Evolutionary conservation across 2,888 invertebrate species (phyloP).

Genomic region (Tiliacea citrago): DNA sequence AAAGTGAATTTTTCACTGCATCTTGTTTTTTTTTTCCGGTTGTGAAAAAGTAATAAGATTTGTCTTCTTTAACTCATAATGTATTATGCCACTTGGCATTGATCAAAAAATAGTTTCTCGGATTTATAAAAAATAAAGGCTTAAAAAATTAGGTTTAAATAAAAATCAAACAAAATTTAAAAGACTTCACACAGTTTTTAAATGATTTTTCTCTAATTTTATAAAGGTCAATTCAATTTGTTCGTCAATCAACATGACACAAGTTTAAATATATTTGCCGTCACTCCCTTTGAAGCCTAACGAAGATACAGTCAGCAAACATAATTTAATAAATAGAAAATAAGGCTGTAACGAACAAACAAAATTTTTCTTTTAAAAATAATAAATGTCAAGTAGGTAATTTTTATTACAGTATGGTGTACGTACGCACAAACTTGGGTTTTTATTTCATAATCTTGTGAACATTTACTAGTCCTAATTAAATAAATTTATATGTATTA

Average conservation of each 20-base stretch:
- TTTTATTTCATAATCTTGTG: not conserved
- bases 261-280: slow-evolving; percentile 50
- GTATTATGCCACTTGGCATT: not conserved
- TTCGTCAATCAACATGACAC: slow-evolving; percentile 28
- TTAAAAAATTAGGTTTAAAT: not conserved
- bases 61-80: not conserved
- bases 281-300: slow-evolving; percentile 63
- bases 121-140: no score
- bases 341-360: slow-evolving; percentile 21
- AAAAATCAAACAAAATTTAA: not conserved
- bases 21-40: not conserved
- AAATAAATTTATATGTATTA: no score
- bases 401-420: not conserved
- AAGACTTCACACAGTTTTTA: no score
- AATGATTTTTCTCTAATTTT: slow-evolving; percentile 1
- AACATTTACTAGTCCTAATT: not conserved
- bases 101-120: no score
- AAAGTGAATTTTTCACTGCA: not conserved
- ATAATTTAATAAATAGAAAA: slow-evolving; percentile 40
- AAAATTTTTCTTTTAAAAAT: not conserved
- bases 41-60: not conserved
- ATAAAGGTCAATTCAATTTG: slow-evolving; percentile 40
- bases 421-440: no score
- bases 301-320: slow-evolving; percentile 62
- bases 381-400: not conserved